Percentiles rank a stretch among this genome's conserved stretches.
Conservation (phyloP, 2,113 vertebrate species). For the Lepus europaeus region DNA sequence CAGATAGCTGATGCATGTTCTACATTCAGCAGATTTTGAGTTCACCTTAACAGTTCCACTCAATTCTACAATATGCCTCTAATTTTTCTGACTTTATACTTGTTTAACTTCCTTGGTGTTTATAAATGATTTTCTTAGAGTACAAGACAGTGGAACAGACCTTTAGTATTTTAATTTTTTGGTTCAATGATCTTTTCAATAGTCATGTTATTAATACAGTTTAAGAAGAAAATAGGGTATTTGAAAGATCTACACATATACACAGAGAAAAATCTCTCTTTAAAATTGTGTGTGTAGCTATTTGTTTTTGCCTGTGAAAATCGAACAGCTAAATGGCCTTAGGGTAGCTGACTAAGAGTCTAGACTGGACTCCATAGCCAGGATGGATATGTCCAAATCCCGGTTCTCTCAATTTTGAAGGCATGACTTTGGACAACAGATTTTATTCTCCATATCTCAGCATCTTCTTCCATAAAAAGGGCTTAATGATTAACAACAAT, state of each 20-base stretch:
- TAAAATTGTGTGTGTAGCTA: neutral
- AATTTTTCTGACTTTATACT: neutral
- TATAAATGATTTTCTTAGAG: constrained; percentile 32
- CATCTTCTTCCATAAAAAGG: neutral
- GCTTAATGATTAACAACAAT: neutral
- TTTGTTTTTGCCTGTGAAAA: neutral
- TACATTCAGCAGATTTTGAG: neutral
- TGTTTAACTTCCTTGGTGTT: neutral
- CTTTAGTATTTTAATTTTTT: constrained; percentile 41
- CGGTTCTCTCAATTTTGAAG: neutral
- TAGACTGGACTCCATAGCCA: neutral
- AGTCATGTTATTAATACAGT: neutral
- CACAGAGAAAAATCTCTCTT: neutral
- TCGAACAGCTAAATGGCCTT: neutral
- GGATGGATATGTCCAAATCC: neutral
- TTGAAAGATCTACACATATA: neutral
- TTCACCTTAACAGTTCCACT: neutral
- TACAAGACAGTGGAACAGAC: constrained; percentile 11
- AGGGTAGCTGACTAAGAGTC: neutral
- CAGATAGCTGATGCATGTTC: neutral
- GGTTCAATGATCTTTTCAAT: neutral
- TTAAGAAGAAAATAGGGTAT: constrained; percentile 17
- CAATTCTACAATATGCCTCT: neutral
- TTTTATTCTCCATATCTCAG: neutral
- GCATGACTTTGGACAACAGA: neutral